Percentiles rank a stretch among this genome's conserved stretches.
phyloP scores from a whole-genome alignment of 92 coral and sea anemone genomes.

The Epizoanthus ramosus region DNA sequence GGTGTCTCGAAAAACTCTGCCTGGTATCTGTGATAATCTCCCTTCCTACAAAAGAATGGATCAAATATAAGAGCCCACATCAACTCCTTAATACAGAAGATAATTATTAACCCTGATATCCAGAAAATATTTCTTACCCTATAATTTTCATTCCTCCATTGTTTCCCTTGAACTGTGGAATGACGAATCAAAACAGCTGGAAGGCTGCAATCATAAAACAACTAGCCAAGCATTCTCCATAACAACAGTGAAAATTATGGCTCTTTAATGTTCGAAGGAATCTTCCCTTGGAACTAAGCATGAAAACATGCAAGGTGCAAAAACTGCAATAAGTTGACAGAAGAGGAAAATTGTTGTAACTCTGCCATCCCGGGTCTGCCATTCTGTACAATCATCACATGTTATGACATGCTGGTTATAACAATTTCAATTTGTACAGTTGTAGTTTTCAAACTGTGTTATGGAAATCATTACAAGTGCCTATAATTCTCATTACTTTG shows the following conservation, averaged over 20 bases:
- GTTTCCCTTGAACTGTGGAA: constrained; percentile 28
- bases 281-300: neutral
- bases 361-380: too few relatives aligned
- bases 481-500: too few relatives aligned
- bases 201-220: constrained; percentile 25
- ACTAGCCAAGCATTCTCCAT: constrained; percentile 26
- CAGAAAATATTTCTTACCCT: constrained; percentile 32
- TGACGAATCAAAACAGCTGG: constrained; percentile 32
- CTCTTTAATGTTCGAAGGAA: neutral
- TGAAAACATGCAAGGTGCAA: neutral
- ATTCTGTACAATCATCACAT: too few relatives aligned
- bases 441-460: too few relatives aligned
- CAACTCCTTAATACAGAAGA: neutral
- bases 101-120: constrained; percentile 31
- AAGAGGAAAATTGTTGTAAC: neutral
- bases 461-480: too few relatives aligned
- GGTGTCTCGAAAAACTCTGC: constrained; percentile 63
- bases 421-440: too few relatives aligned
- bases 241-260: constrained; percentile 9
- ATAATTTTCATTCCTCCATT: constrained; percentile 37
- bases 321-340: neutral
- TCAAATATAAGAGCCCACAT: neutral
- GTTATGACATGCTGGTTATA: too few relatives aligned
- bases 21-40: constrained; percentile 71
- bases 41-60: constrained; percentile 72